Conservation (phyloP, 92 coral and sea anemone genomes). For the Diadumene lineata region DNA sequence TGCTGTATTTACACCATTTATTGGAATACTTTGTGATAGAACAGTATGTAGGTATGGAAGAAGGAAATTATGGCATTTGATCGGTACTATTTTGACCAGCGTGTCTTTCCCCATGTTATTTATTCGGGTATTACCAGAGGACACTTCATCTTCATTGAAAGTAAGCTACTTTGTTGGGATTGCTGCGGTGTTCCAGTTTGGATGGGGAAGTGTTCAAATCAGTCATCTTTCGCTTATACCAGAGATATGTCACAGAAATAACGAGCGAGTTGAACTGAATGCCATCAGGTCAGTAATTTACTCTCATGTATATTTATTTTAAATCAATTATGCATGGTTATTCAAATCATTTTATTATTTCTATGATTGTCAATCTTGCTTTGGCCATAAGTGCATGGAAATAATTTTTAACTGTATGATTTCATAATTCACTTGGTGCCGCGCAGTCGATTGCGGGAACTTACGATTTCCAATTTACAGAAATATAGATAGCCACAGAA, state of each 20-base stretch:
- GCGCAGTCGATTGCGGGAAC: no score
- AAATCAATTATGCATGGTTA: background rate
- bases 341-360: no score
- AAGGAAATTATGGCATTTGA: slow-evolving; percentile 80
- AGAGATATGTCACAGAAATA: slow-evolving; percentile 63
- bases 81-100: slow-evolving; percentile 64
- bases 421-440: no score
- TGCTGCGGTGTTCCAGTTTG: slow-evolving; percentile 88
- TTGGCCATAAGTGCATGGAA: no score
- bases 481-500: no score
- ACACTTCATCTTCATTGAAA: slow-evolving; percentile 53
- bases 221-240: slow-evolving; percentile 83
- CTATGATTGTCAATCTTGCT: no score
- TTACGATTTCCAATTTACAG: no score
- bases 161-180: slow-evolving; percentile 66
- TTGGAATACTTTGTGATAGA: slow-evolving; percentile 72
- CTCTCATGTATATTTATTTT: background rate
- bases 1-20: slow-evolving; percentile 80
- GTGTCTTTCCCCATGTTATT: slow-evolving; percentile 66
- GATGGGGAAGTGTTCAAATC: slow-evolving; percentile 88
- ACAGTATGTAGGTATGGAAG: slow-evolving; percentile 90
- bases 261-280: slow-evolving; percentile 77
- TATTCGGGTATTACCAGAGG: slow-evolving; percentile 58
- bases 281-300: slow-evolving; percentile 91
- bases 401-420: no score